Evolutionary conservation across 2,888 invertebrate genomes (phyloP).

Genomic region (Cerastis rubricosa): DNA sequence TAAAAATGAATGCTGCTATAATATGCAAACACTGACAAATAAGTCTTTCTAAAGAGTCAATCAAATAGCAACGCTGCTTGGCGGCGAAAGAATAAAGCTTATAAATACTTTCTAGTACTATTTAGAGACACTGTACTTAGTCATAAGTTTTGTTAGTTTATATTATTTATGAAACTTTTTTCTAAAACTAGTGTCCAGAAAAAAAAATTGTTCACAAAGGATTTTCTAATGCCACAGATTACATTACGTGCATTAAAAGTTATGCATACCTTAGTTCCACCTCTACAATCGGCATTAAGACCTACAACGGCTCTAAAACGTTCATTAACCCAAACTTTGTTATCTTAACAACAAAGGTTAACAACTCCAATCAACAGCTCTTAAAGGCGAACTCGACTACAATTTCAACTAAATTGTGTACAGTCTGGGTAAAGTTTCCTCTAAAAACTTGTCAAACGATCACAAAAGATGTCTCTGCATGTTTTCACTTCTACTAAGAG

Average conservation of each 20-base stretch:
- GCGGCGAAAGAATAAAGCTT: background rate
- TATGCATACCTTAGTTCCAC: conserved; percentile 1
- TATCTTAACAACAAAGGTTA: conserved; percentile 42
- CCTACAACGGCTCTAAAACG: conserved; percentile 11
- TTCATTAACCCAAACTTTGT: conserved; percentile 29
- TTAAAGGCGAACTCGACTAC: conserved; percentile 4
- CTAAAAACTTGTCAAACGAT: conserved; percentile 53
- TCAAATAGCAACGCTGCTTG: background rate
- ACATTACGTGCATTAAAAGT: background rate
- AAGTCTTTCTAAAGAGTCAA: background rate
- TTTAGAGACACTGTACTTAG: background rate
- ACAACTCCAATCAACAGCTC: conserved; percentile 23
- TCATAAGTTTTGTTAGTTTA: background rate
- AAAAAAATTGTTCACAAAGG: too few relatives aligned
- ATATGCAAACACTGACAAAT: background rate
- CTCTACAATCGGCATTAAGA: background rate
- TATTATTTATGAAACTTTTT: background rate
- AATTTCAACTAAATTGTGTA: conserved; percentile 24
- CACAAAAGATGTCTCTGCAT: conserved; percentile 45
- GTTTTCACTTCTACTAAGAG: conserved; percentile 60
- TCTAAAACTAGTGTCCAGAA: background rate
- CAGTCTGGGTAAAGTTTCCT: conserved; percentile 36
- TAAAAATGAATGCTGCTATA: background rate
- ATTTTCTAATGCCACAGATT: background rate
- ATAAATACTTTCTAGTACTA: background rate